Base-by-base conservation (phyloP, 2,797 vertebrate species). In the Salarias fasciatus region DNA sequence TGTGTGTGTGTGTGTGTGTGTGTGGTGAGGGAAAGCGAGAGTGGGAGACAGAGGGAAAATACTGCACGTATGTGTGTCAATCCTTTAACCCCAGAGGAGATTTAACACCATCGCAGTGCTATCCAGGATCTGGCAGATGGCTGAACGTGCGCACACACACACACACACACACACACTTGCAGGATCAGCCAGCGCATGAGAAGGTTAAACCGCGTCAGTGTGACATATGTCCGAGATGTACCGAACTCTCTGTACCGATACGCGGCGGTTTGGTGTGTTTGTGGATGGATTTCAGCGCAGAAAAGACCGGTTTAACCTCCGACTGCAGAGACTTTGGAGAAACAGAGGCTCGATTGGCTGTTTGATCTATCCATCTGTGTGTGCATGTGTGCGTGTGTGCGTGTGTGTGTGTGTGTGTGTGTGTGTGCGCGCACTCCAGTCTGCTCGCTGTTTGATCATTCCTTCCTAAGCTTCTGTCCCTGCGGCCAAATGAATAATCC, bases 401-500 rank as follows among this genome's bases (percentile, higher is more conserved):
- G 46, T 35, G 33, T 35, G 33, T 35, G 33, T 35, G 33, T 35
- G 33, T 35, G 33, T 6, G 33, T 35, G 33, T 31, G 30, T 31
- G 30, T 63, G 48, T 41, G 48, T 42, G 53, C 58, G 62, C 42
- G 57, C 44, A 30, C 62, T 37, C 42, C 63, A 54, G 49, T 57
- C 64, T 71, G 51, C 64, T 51, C 14, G 10, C 11, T 47, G 69
- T 83, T 85, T 88, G 80, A 86, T 86, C 75, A 46, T 66, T 56
- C 49, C 68, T 45, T 71, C 68, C 66, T 63, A 58, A 79, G 63
- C 77, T 59, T 75, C 81, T 12, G 49, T 84, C 75, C 75, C 77
- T 18, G 55, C 33, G 14, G 82, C 56, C 49, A 51, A 71, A 85
- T 72, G 73, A 82, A 84, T 83, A 85, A 85, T 85, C 82, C 67